A percentile compares a stretch with the other conserved stretches of the same genome.
Evolutionary conservation across 2,797 vertebrate genomes (phyloP).

Genomic region (Girardinus metallicus): DNA sequence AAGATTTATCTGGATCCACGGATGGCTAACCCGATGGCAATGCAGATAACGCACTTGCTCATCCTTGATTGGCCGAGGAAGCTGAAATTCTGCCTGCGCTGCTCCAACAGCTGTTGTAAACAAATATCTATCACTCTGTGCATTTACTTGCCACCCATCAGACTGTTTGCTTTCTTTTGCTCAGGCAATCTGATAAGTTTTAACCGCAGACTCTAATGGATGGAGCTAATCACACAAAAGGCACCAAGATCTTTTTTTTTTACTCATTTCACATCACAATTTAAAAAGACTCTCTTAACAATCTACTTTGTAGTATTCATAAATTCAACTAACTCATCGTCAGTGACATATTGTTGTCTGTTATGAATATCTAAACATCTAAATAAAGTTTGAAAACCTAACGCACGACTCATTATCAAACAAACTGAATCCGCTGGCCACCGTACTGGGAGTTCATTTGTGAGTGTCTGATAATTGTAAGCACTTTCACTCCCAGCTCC

Average conservation of each 20-base stretch:
- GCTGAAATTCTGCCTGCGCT: slow-evolving; percentile 54
- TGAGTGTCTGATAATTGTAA: slow-evolving; percentile 62
- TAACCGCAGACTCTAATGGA: slow-evolving; percentile 5
- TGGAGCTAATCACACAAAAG: slow-evolving; percentile 14
- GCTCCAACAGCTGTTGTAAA: slow-evolving; percentile 50
- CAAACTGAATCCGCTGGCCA: slow-evolving; percentile 25
- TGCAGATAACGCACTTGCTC: slow-evolving; percentile 70
- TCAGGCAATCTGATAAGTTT: slow-evolving; percentile 24
- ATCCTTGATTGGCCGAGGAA: slow-evolving; percentile 57
- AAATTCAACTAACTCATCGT: background rate
- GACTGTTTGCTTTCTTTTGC: slow-evolving; percentile 26
- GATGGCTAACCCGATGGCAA: slow-evolving; percentile 73
- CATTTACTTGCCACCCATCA: slow-evolving; percentile 28
- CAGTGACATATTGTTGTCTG: background rate
- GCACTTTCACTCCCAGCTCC: slow-evolving; percentile 53
- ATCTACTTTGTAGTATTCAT: background rate
- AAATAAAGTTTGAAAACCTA: slow-evolving; percentile 41
- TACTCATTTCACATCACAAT: background rate
- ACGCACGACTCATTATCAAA: slow-evolving; percentile 40
- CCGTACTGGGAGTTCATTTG: slow-evolving; percentile 47
- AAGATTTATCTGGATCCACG: slow-evolving; percentile 64
- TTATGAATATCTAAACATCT: slow-evolving; percentile 4
- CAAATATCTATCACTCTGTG: slow-evolving; percentile 52
- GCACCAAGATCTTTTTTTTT: background rate
- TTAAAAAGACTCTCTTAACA: background rate